Percentiles rank a stretch among this genome's conserved stretches.
These are phyloP conservation scores for Aegotheles bennettii DNA, from an alignment of 2,113 vertebrate species.

Conservation along the genomic window DNA sequence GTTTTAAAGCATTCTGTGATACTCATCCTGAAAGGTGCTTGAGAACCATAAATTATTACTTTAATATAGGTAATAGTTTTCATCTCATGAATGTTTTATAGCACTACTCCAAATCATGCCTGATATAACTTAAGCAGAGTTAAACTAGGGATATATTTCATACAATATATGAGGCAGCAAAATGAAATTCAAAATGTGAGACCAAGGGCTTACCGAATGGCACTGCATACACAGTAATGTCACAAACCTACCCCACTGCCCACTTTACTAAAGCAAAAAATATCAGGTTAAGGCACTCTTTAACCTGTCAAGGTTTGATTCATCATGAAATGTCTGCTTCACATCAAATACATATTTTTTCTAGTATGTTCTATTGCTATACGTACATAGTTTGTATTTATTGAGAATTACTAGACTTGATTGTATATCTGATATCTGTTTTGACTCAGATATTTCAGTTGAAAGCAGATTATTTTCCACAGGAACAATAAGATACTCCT, in stretches of 20 bases:
- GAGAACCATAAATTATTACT: slow-evolving; percentile 52
- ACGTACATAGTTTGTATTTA: neutral
- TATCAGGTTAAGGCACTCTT: neutral
- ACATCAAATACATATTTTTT: fast-evolving
- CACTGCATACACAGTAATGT: too few species aligned
- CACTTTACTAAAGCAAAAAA: neutral
- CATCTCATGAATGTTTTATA: slow-evolving; percentile 49
- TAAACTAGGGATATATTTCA: slow-evolving; percentile 1
- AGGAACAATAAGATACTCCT: neutral
- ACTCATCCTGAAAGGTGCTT: slow-evolving; percentile 16
- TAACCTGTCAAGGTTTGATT: neutral
- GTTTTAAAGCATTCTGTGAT: slow-evolving; percentile 25
- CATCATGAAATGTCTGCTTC: neutral
- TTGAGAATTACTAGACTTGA: neutral
- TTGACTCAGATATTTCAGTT: neutral
- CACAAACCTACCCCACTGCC: neutral
- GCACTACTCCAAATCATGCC: slow-evolving; percentile 1
- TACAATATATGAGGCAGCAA: neutral
- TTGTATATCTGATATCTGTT: neutral
- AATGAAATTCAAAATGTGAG: neutral
- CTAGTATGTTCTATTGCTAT: neutral
- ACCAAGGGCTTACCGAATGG: neutral
- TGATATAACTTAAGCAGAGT: slow-evolving; percentile 17
- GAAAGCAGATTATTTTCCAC: neutral
- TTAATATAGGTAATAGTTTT: slow-evolving; percentile 51